Conservation (phyloP, 1,140 invertebrate genomes). For the Penaeus indicus region DNA sequence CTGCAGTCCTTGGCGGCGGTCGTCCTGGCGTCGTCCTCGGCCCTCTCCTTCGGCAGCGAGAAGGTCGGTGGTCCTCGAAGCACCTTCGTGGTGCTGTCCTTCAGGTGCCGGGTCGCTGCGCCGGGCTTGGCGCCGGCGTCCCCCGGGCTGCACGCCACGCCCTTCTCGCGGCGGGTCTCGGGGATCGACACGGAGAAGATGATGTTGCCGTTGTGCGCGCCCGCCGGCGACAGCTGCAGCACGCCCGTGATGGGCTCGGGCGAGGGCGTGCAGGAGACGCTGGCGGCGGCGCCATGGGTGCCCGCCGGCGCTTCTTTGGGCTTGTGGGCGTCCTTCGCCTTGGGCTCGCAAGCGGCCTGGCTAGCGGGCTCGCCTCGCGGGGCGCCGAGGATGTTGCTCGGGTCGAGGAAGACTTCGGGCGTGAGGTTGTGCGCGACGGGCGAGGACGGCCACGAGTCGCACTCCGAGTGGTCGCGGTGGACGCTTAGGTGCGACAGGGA, state of each 20-base stretch:
- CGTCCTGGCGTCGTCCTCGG: too few species aligned
- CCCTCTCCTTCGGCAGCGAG: too few species aligned
- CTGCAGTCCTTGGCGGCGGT: too few species aligned
- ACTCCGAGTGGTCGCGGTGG: slow-evolving; percentile 43
- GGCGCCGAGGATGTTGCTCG: background rate
- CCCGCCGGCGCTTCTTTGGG: background rate
- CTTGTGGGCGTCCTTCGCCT: background rate
- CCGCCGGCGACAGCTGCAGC: slow-evolving; percentile 39
- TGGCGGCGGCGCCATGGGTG: background rate
- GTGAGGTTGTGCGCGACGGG: slow-evolving; percentile 11
- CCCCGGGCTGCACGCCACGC: background rate
- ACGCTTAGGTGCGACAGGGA: slow-evolving; percentile 55
- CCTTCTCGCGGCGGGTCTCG: slow-evolving; percentile 18
- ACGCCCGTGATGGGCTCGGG: slow-evolving; percentile 56
- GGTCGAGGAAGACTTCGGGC: slow-evolving; percentile 31
- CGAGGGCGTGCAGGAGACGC: background rate
- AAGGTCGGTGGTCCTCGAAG: too few species aligned
- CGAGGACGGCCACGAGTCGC: slow-evolving; percentile 51
- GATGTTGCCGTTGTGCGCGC: slow-evolving; percentile 19
- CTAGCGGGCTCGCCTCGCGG: background rate
- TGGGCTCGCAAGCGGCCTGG: background rate
- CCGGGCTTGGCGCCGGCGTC: background rate
- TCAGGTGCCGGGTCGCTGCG: too few species aligned
- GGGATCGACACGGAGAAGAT: slow-evolving; percentile 57
- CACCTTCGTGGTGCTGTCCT: too few species aligned